Evolutionary conservation across 2,113 vertebrate genomes (phyloP), one percentile per base, ranked within the genome.

Genomic region (Euleptes europaea): DNA sequence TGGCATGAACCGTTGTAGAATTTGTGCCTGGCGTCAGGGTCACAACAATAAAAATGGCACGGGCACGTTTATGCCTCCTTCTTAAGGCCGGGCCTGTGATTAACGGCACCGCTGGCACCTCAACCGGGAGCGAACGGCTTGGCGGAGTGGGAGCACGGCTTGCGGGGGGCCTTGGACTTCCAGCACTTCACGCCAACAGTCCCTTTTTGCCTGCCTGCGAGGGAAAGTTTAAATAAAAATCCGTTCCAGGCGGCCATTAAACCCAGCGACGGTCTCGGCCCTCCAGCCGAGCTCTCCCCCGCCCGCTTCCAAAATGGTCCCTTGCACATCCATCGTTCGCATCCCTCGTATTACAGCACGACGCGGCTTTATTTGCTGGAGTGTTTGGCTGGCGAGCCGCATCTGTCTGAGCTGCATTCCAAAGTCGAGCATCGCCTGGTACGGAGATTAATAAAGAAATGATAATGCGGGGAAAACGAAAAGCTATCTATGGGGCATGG

Each of bases 181-280:
- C 12, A 90, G 14, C 28, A 73, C 3, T 75, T 88, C 21, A 63
- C 83, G 57, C 69, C 91, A 91, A 90, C 82, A 1, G 78, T 79
- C n/a, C 76, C 86, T 83, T 49, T 63, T 49, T 63, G 65, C 72
- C 73, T 42, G 3, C 86, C 40, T 86, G 17, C 21, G 19, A 77
- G 60, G 44, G 69, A 88, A 93, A 84, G 67, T 88, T 92, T 92
- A 85, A 89, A 82, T 17, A 91, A 69, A 87, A 89, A 80, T 67
- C 11, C 57, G 91, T 88, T 84, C 26, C 84, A 92, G 72, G 6
- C 0, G 78, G 49, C 84, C 80, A 85, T 88, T 92, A 88, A 82
- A 89, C 33, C n/a, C 51, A 84, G 19, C 6, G 1, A 78, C 5
- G 44, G 49, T 91, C 51, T 33, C 47, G 2, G 12, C 44, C 28